phyloP scores from a whole-genome alignment of 2,888 invertebrate species.

The Lamproptera curius region DNA sequence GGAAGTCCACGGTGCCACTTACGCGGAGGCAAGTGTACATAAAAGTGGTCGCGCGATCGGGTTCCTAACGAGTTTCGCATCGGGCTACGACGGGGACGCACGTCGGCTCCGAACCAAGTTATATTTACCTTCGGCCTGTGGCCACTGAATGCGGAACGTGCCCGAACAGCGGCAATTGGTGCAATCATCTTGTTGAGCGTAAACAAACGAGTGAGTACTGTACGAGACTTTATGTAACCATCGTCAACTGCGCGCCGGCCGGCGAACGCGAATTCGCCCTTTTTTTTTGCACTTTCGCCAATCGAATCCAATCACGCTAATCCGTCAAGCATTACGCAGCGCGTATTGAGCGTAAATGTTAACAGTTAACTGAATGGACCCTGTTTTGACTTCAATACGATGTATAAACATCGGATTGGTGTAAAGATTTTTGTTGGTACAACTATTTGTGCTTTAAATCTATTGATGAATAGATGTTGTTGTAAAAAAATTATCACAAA shows the following conservation, averaged over 20 bases:
- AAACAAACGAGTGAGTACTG: slow-evolving; percentile 70
- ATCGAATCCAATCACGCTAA: slow-evolving; percentile 9
- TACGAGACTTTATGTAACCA: slow-evolving; percentile 53
- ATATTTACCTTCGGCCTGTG: slow-evolving; percentile 34
- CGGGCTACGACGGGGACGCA: slow-evolving; percentile 47
- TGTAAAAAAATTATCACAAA: no score
- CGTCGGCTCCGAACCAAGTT: slow-evolving; percentile 32
- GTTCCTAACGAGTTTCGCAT: slow-evolving; percentile 53
- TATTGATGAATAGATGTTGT: no score
- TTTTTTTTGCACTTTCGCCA: slow-evolving; percentile 16
- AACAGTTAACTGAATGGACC: neutral
- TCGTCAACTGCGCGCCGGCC: slow-evolving; percentile 28
- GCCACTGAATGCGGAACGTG: slow-evolving; percentile 58
- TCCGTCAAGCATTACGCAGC: neutral
- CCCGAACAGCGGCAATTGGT: slow-evolving; percentile 61
- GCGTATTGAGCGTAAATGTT: neutral
- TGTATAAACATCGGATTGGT: neutral
- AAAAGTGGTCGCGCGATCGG: slow-evolving; percentile 42
- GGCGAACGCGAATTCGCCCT: slow-evolving; percentile 22
- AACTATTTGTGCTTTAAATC: no score
- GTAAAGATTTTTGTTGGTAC: no score
- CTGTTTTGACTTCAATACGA: neutral
- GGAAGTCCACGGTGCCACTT: slow-evolving; percentile 17
- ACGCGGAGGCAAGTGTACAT: slow-evolving; percentile 26
- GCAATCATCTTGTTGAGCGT: slow-evolving; percentile 74